A percentile compares a stretch with the other conserved stretches of the same genome.
These are phyloP conservation scores for Bombus turneri DNA, from an alignment of 1,140 invertebrate genomes.

Conservation along the genomic window DNA sequence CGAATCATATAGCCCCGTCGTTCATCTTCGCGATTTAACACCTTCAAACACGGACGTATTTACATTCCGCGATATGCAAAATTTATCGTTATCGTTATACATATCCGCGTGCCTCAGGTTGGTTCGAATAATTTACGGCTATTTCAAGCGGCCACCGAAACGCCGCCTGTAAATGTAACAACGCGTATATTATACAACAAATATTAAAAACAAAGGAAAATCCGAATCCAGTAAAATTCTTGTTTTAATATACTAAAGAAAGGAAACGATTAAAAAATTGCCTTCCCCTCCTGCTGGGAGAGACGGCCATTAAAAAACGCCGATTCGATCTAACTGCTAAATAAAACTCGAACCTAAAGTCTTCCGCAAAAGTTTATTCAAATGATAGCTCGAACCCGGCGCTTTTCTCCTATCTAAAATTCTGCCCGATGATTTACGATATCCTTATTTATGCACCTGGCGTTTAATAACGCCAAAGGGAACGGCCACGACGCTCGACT, in stretches of 20 bases:
- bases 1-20: neutral
- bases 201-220: neutral
- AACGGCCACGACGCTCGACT: constrained; percentile 12
- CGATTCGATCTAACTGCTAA: constrained; percentile 37
- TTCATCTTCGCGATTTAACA: constrained; percentile 55
- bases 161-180: neutral
- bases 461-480: constrained; percentile 51
- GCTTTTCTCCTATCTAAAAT: constrained; percentile 47
- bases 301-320: constrained; percentile 16
- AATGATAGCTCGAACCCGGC: constrained; percentile 43
- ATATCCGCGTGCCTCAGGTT: neutral
- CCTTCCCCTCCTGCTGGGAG: neutral
- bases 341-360: constrained; percentile 38
- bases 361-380: constrained; percentile 47
- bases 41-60: constrained; percentile 14
- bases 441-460: constrained; percentile 52
- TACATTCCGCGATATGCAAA: neutral
- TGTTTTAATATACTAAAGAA: neutral
- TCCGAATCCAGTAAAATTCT: neutral
- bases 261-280: constrained; percentile 16
- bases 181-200: neutral
- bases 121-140: neutral
- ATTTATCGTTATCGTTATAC: constrained; percentile 34
- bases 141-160: neutral
- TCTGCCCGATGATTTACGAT: constrained; percentile 50